Conservation (phyloP, 2,113 vertebrate species). For the Pica pica region DNA sequence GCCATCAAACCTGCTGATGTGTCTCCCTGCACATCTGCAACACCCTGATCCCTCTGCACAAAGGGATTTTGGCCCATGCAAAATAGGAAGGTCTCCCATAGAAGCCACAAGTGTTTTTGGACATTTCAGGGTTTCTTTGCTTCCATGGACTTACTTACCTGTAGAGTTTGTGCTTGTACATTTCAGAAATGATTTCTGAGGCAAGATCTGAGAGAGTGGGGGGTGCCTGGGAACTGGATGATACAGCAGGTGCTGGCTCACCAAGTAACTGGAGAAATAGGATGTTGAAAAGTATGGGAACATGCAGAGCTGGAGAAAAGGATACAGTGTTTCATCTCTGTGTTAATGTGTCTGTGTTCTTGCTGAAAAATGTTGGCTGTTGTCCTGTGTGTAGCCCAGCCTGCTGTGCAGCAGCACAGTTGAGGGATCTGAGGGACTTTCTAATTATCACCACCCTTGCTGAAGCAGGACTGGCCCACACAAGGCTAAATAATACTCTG, state of each 20-base stretch:
- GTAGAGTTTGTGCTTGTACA: background rate
- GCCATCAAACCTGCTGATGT: rapidly evolving
- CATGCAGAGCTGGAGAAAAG: background rate
- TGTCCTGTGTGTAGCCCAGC: background rate
- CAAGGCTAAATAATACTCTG: background rate
- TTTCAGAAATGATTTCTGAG: background rate
- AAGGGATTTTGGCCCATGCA: background rate
- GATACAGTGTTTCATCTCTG: rapidly evolving
- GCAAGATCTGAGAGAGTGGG: background rate
- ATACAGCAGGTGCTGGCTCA: background rate
- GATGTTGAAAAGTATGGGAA: background rate
- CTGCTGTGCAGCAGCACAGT: background rate
- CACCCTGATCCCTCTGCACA: background rate
- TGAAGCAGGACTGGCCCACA: background rate
- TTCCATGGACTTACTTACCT: background rate
- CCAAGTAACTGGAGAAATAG: background rate
- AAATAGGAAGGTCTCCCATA: background rate
- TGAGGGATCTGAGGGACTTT: background rate
- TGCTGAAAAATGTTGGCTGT: background rate
- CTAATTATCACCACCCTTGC: background rate
- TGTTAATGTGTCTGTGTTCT: background rate
- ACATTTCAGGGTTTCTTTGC: background rate
- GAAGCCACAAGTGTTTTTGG: background rate
- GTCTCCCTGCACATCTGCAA: background rate
- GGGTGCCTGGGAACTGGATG: background rate